Conservation (phyloP, 1,140 invertebrate genomes). For the Lucilia sericata region DNA sequence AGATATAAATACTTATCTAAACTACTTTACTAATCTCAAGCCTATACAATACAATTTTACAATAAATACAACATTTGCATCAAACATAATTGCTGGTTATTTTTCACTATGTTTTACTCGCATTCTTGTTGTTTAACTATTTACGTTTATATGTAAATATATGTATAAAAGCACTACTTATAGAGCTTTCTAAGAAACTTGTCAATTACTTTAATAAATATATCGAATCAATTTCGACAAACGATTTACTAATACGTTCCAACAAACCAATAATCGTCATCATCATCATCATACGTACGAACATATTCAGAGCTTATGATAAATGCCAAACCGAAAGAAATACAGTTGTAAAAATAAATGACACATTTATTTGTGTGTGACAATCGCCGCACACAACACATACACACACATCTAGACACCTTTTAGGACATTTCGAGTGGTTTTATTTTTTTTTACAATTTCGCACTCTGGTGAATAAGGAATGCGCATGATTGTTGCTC, state of each 20-base stretch:
- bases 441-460: background rate
- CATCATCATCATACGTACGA: background rate
- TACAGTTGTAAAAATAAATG: background rate
- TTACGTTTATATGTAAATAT: background rate
- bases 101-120: too few relatives aligned
- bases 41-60: too few relatives aligned
- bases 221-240: background rate
- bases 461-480: background rate
- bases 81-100: too few relatives aligned
- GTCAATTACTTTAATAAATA: conserved; percentile 12
- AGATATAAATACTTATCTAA: too few relatives aligned
- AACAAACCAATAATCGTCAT: background rate
- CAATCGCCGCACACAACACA: background rate
- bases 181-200: background rate
- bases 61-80: too few relatives aligned
- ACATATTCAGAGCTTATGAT: conserved; percentile 5
- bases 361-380: background rate
- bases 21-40: too few relatives aligned
- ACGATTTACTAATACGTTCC: background rate
- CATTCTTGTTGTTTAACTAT: background rate
- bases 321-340: background rate
- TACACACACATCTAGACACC: background rate
- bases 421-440: background rate
- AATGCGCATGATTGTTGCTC: background rate
- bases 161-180: background rate